Evolutionary conservation across 2,888 invertebrate species (phyloP).

Genomic region (Cordylochernes scorpioides): DNA sequence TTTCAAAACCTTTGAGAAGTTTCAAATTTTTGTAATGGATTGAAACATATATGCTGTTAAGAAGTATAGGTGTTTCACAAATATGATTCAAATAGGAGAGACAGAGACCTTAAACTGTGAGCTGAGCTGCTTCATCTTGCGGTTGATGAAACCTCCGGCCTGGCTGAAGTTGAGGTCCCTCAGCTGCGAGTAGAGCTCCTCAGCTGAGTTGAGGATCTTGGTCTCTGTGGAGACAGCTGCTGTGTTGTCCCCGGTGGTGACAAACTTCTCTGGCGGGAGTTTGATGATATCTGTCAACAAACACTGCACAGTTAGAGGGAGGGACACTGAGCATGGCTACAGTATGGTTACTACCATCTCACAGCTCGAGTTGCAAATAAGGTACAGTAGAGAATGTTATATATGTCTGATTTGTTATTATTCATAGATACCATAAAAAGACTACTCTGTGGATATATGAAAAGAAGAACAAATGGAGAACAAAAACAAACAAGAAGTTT

Average conservation of each 20-base stretch:
- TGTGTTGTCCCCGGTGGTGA: constrained; percentile 19
- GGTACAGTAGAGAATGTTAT: constrained; percentile 1
- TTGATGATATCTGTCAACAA: constrained; percentile 37
- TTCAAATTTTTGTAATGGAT: no score
- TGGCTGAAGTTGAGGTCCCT: constrained; percentile 78
- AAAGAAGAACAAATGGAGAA: no score
- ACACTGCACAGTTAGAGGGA: constrained; percentile 19
- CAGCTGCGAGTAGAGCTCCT: constrained; percentile 61
- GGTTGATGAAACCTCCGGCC: constrained; percentile 54
- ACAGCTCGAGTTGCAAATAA: no score
- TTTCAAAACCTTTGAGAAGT: no score
- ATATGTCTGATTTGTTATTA: neutral
- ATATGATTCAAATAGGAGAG: no score
- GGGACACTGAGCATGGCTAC: constrained; percentile 1
- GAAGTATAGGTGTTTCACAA: no score
- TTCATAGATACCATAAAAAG: neutral
- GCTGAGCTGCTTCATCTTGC: constrained; percentile 59
- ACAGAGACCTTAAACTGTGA: no score
- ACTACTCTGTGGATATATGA: constrained; percentile 19
- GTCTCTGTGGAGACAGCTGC: constrained; percentile 34
- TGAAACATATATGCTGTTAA: no score
- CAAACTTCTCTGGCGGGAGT: constrained; percentile 60
- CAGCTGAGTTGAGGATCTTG: constrained; percentile 57
- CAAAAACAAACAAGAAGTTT: no score
- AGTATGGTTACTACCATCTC: no score